Evolutionary conservation across 1,140 invertebrate species (phyloP), one percentile per base, ranked within the genome.

Genomic region (Danaus melanippus): DNA sequence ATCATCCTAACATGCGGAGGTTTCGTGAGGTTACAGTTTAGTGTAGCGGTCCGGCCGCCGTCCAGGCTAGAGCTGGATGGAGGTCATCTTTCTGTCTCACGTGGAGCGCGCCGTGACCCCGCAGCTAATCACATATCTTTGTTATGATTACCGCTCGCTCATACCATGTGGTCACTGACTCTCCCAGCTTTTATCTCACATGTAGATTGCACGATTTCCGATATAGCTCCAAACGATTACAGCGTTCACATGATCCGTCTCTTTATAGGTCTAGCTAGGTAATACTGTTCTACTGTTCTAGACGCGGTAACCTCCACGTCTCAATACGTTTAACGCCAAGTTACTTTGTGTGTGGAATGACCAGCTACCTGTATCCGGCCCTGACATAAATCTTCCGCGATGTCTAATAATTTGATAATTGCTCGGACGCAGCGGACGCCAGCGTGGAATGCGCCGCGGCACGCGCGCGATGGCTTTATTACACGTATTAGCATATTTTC

Each of bases 1-100:
- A 76, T 84, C 81, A 83, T 77, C 57, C 52, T 78, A 80, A 75
- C 74, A 75, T 83, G n/a, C n/a, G n/a, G 76, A 73, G 56, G 56
- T 85, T 85, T 84, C 80, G 80, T 85, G 80, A 83, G 82, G 80
- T 85, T 79, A 82, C 77, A 84, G 82, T 85, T 83, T 84, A 84
- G 63, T 82, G 77, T 85, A 85, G 82, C 82, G 82, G 82, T 84
- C 74, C 77, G 74, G 70, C 74, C 73, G 79, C 79, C 76, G 80
- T 79, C 68, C 73, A 56, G 56, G 71, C 58, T 54, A 21, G 67
- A 80, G 59, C 17, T 60, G 63, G 66, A 75, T 12, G 63, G 59
- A 41, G 42, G 46, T 48, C 50, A 42, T 56, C 62, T 76, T 76
- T 76, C 78, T 67, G 74, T 76, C 79, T 80, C 74, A 71, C 76